Evolutionary conservation across 2,888 invertebrate species (phyloP).

Genomic region (Taenaris catops): DNA sequence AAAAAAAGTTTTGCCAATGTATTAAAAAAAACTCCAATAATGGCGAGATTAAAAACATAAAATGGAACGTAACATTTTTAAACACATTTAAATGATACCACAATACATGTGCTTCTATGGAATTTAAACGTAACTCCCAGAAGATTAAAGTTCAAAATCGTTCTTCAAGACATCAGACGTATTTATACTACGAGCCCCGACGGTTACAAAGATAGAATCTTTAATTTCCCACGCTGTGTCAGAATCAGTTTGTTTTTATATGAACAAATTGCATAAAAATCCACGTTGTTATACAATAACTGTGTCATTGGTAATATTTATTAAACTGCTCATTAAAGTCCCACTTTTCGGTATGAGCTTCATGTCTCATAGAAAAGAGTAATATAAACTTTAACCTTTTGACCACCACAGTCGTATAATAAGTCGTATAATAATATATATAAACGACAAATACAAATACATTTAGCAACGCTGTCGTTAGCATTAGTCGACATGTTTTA

Average conservation of each 20-base stretch:
- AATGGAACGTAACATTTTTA: conserved; percentile 12
- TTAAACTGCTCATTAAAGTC: too few species aligned
- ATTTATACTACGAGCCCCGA: conserved; percentile 39
- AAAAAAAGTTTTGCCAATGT: conserved; percentile 1
- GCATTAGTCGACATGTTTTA: too few species aligned
- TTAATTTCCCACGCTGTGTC: conserved; percentile 51
- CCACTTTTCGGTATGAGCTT: not conserved
- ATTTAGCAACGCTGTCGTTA: too few species aligned
- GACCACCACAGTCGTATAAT: too few species aligned
- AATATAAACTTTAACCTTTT: too few species aligned
- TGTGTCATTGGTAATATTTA: too few species aligned
- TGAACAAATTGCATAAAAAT: conserved; percentile 3
- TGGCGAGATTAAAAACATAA: conserved; percentile 12
- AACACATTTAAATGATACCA: conserved; percentile 2
- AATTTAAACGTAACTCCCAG: not conserved
- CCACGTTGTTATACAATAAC: too few species aligned
- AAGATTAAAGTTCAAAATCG: conserved; percentile 1
- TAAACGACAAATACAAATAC: too few species aligned
- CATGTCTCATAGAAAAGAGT: conserved; percentile 1
- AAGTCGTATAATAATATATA: too few species aligned
- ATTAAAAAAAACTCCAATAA: conserved; percentile 9
- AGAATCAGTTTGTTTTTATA: conserved; percentile 4
- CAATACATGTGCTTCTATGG: not conserved
- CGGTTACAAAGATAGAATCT: conserved; percentile 67
- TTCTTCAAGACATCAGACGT: not conserved